phyloP scores from a whole-genome alignment of 2,888 invertebrate genomes.

The Apamea epomidion region DNA sequence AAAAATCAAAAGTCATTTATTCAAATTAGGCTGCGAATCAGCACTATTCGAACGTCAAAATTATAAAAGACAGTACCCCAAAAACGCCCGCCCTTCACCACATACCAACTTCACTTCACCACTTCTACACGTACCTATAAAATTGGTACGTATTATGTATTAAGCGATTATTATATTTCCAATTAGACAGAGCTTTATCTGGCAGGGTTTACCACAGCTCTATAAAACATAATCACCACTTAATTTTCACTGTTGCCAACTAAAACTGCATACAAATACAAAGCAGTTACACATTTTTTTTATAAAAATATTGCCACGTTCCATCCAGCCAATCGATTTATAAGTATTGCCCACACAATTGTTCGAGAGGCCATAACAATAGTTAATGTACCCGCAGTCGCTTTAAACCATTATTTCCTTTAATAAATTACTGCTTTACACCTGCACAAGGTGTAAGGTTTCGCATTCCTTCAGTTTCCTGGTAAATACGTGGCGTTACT shows the following conservation, averaged over 20 bases:
- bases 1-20: too few species aligned
- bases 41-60: too few species aligned
- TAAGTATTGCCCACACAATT: slow-evolving; percentile 34
- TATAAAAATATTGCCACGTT: slow-evolving; percentile 24
- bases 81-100: too few species aligned
- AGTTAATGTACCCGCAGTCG: slow-evolving; percentile 50
- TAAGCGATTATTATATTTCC: neutral
- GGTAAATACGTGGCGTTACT: slow-evolving; percentile 66
- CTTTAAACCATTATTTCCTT: slow-evolving; percentile 61
- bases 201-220: neutral
- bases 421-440: slow-evolving; percentile 59
- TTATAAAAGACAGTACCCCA: too few species aligned
- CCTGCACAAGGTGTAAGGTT: slow-evolving; percentile 63
- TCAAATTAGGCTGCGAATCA: too few species aligned
- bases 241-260: neutral
- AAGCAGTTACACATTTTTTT: slow-evolving; percentile 12
- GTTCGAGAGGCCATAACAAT: slow-evolving; percentile 48
- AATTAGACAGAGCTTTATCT: neutral
- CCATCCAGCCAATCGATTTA: slow-evolving; percentile 13
- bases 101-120: too few species aligned
- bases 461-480: slow-evolving; percentile 71
- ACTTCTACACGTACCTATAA: too few species aligned
- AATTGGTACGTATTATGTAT: neutral
- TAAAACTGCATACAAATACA: neutral
- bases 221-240: neutral